These are phyloP conservation scores for Fulica atra DNA, from an alignment of 2,113 vertebrate species.

Conservation along the genomic window DNA sequence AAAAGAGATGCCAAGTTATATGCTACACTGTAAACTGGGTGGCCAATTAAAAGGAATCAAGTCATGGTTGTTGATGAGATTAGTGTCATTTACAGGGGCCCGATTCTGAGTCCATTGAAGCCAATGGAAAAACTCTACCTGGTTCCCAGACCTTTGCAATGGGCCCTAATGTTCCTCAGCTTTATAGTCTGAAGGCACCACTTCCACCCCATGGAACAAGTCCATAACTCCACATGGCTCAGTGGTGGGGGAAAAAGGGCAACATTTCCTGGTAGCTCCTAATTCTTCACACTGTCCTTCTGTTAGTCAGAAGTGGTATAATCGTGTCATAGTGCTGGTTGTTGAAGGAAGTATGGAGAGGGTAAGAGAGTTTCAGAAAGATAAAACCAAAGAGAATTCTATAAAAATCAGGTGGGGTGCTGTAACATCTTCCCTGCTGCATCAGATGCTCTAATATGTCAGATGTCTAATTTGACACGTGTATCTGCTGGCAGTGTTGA, in stretches of 20 bases:
- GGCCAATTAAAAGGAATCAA: slow-evolving; percentile 61
- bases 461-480: background rate
- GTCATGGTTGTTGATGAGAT: slow-evolving; percentile 21
- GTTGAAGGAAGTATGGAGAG: background rate
- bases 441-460: background rate
- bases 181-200: background rate
- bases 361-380: background rate
- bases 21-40: slow-evolving; percentile 15
- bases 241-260: background rate
- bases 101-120: background rate
- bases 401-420: background rate
- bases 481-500: background rate
- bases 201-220: background rate
- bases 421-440: background rate
- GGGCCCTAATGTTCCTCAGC: background rate
- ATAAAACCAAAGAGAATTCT: background rate
- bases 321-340: background rate
- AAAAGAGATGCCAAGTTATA: background rate
- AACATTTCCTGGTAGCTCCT: background rate
- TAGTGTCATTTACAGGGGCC: slow-evolving; percentile 25
- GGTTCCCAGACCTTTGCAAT: background rate
- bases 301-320: background rate
- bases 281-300: background rate
- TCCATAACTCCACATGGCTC: background rate
- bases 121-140: background rate